phyloP scores from a whole-genome alignment of 2,888 invertebrate genomes.

The Melanchra persicariae region DNA sequence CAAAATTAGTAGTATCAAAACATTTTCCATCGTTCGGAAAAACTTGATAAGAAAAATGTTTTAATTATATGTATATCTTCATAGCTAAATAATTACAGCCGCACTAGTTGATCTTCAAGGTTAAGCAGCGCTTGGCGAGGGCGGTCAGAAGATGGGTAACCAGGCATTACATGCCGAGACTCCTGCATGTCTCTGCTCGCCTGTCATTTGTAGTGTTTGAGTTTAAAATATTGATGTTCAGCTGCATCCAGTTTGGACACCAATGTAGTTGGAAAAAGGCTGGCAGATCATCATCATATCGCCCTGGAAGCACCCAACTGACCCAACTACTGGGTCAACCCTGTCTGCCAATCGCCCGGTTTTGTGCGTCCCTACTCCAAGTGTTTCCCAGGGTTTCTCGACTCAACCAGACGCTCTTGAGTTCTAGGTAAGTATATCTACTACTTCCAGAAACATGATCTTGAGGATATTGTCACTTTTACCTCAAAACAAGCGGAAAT shows the following conservation, averaged over 20 bases:
- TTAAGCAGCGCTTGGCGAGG: no score
- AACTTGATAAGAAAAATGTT: neutral
- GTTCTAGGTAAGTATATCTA: neutral
- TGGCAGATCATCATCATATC: neutral
- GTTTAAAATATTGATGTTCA: no score
- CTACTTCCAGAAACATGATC: neutral
- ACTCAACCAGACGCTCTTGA: neutral
- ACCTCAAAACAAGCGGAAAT: neutral
- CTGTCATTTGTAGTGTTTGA: no score
- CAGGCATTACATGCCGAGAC: no score
- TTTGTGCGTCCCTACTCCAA: neutral
- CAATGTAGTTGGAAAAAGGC: no score
- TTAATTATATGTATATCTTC: no score
- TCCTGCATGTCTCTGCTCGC: no score
- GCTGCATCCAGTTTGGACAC: no score
- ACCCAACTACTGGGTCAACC: no score
- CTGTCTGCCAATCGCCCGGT: neutral
- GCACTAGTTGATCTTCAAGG: no score
- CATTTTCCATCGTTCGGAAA: neutral
- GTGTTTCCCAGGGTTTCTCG: neutral
- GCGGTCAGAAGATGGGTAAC: no score
- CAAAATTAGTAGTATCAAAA: neutral
- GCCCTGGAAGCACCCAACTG: neutral
- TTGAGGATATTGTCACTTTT: constrained; percentile 1
- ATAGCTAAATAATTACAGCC: no score